Base-by-base conservation (phyloP, 2,888 invertebrate genomes). In the Pollenia labialis region DNA sequence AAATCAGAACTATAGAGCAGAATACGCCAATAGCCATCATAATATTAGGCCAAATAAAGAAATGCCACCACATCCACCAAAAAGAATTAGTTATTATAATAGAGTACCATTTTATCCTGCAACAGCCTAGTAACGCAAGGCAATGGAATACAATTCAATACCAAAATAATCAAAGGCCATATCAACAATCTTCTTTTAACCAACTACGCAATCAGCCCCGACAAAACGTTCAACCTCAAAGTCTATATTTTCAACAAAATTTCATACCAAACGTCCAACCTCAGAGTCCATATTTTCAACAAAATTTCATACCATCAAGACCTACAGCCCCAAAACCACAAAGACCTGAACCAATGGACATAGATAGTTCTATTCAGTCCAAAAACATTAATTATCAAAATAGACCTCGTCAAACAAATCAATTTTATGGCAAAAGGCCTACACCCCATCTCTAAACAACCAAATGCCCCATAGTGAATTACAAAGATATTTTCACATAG, bases 311-410 rank as follows among this genome's bases (percentile, higher is more conserved):
- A 71, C 71, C 44, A 56, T 23, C 44, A 23, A 56, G 44, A 71
- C 54, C 71, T 23, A 40, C n/a, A 23, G 48, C 32, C 14, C 48
- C 32, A 40, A 74, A 60, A 14, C 44, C 56, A 71, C 71, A 50
- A 69, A 69, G n/a, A 3, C 48, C 42, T 40, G 76, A 44, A 42
- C 68, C 58, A 32, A 46, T 79, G 58, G 68, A 79, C 16, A 66
- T 68, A 2, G 54, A 79, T 18, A 46, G 18, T 14, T 54, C 77
- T 44, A 56, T 79, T 14, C 62, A 64, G 14, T 42, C 79, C 18
- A 56, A 54, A 50, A 66, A 60, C n/a, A 18, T 60, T 16, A 69
- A 79, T 48, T 79, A 69, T n/a, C 56, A 40, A 68, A 69, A 79
- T 44, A 68, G 46, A 46, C 68, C 46, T 46, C 68, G 42, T 18